Evolutionary conservation across 2,888 invertebrate species (phyloP).

Genomic region (Pheosia tremula): DNA sequence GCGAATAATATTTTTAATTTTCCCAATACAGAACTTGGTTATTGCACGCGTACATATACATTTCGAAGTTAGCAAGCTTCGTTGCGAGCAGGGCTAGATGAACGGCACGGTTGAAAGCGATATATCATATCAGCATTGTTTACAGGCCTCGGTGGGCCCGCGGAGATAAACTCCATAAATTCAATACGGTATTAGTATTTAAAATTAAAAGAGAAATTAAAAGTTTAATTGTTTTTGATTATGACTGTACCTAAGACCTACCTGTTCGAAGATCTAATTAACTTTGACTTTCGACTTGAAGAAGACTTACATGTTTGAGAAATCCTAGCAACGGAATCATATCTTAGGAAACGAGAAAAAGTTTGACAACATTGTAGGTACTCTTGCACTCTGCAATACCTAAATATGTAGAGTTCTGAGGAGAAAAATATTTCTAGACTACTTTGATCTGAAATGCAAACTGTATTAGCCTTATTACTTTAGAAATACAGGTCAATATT

Average conservation of each 20-base stretch:
- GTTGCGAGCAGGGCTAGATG: conserved; percentile 50
- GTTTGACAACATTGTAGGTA: too few species aligned
- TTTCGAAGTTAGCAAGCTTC: conserved; percentile 47
- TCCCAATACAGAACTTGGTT: conserved; percentile 28
- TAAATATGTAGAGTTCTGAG: too few species aligned
- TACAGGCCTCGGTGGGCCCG: conserved; percentile 56
- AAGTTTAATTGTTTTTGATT: conserved; percentile 33
- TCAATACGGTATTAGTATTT: conserved; percentile 42
- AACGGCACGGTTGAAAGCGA: conserved; percentile 56
- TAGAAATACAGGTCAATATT: too few species aligned
- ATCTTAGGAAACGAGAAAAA: too few species aligned
- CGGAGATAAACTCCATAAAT: conserved; percentile 48
- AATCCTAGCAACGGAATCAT: too few species aligned
- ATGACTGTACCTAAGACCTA: conserved; percentile 6
- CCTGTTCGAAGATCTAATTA: too few species aligned
- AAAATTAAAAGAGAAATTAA: conserved; percentile 34
- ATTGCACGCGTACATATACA: conserved; percentile 31
- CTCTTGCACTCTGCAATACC: too few species aligned
- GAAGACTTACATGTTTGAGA: too few species aligned
- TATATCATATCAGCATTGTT: conserved; percentile 68
- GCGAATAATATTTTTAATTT: conserved; percentile 26
- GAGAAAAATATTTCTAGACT: too few species aligned
- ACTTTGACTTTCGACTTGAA: too few species aligned
- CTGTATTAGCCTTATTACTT: too few species aligned
- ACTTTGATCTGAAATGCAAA: too few species aligned